These are phyloP conservation scores for Australoheros scitulus DNA, from an alignment of 2,113 vertebrate genomes.

Conservation along the genomic window DNA sequence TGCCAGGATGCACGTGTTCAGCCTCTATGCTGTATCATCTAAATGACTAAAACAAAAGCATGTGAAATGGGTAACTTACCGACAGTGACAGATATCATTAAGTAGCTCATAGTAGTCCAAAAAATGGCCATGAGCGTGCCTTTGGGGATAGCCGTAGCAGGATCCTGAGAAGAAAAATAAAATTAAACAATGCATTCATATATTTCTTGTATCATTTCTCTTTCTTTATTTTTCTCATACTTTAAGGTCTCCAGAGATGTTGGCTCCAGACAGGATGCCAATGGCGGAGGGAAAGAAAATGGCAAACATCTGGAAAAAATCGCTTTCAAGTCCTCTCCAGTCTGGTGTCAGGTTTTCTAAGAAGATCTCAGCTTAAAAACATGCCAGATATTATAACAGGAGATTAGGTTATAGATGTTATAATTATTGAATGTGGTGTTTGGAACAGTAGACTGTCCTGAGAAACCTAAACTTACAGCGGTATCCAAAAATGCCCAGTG, in stretches of 20 bases:
- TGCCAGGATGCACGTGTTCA: background rate
- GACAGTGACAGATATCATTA: constrained; percentile 70
- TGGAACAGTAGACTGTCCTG: background rate
- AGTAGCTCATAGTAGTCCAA: constrained; percentile 75
- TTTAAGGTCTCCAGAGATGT: constrained; percentile 82
- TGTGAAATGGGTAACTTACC: constrained; percentile 47
- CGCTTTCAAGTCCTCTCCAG: constrained; percentile 45
- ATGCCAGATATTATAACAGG: background rate
- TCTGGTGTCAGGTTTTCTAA: constrained; percentile 71
- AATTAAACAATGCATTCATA: background rate
- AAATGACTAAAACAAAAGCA: background rate
- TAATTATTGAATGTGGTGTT: background rate
- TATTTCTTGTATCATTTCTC: background rate
- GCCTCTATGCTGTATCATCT: background rate
- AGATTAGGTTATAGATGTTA: no score
- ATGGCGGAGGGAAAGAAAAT: constrained; percentile 83
- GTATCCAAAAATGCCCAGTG: constrained; percentile 80
- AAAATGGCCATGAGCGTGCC: constrained; percentile 79
- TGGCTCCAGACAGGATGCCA: constrained; percentile 79
- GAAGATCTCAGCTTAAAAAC: constrained; percentile 74
- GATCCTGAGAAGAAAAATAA: constrained; percentile 61
- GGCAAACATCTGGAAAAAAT: constrained; percentile 82
- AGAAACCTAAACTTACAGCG: constrained; percentile 64
- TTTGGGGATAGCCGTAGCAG: constrained; percentile 77
- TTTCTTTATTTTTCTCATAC: constrained; percentile 35